Evolutionary conservation across 2,888 invertebrate genomes (phyloP), one percentile per base, ranked within the genome.

Genomic region (Chrysodeixis includens): DNA sequence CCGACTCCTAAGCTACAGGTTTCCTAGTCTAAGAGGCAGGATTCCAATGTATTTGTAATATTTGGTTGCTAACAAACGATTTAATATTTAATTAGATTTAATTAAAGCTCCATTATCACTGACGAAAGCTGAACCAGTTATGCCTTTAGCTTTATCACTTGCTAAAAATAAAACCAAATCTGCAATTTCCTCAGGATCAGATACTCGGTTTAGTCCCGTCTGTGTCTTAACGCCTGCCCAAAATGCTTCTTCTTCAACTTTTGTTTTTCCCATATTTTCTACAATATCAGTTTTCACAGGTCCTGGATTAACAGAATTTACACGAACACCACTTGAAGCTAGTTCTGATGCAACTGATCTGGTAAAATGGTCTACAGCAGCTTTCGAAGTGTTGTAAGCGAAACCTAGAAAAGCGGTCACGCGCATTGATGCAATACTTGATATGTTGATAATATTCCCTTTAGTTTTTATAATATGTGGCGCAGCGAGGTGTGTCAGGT

Each of bases 391-490:
- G 40, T 52, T n/a, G 49, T 84, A 76, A 0, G 72, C 16, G 52
- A 78, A 79, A 40, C 40, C 52, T 10, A 61, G 1, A 0, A 56
- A 16, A 6, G 46, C 12, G 1, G 53, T 0, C 12, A 61, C 44
- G 1, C 57, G 26, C 3, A 61, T 1, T 8, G 67, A 51, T 35
- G 69, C 74, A 14, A 72, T 30, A 35, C 78, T 78, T 30, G 78
- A 80, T 7, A 80, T 97, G 88, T 98, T 99, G 0, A 99, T 97
- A 76, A 98, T 97, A 71, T 96, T 97, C 14, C 98, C 85, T 65
- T 79, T 80, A 1, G 83, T 78, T 51, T 74, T 64, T 6, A 81
- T 64, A 0, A 86, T 69, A 54, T 81, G 66, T 0, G 83, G 81
- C 0, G 66, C 76, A 0, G 82, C 80, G 1, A 81, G 62, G 22